Conservation (phyloP, 37 sponge, comb jelly and placozoan species). For the Ianthella basta region DNA sequence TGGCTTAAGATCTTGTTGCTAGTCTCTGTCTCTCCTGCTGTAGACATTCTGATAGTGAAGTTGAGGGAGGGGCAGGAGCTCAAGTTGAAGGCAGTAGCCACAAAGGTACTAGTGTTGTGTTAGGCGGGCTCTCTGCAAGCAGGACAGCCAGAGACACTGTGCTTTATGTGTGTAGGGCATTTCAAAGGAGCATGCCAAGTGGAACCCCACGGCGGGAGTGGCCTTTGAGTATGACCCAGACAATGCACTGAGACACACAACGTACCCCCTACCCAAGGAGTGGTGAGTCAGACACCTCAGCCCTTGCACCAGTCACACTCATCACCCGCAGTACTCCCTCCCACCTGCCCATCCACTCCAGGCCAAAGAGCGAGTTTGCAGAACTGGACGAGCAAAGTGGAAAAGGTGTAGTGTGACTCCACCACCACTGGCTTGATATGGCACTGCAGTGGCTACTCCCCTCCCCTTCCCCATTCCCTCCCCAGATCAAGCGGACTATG, state of each 20-base stretch:
- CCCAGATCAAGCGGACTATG: slow-evolving; percentile 91
- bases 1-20: background rate
- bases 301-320: too few relatives aligned
- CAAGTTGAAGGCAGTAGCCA: slow-evolving; percentile 85
- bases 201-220: slow-evolving; percentile 94
- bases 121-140: background rate
- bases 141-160: too few relatives aligned
- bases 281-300: slow-evolving; percentile 67
- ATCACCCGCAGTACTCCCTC: too few relatives aligned
- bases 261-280: slow-evolving; percentile 96
- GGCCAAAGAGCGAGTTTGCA: slow-evolving; percentile 97
- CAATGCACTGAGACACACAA: slow-evolving; percentile 97
- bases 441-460: background rate
- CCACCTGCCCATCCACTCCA: background rate
- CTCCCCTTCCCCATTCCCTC: background rate
- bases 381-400: slow-evolving; percentile 81
- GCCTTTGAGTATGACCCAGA: slow-evolving; percentile 99
- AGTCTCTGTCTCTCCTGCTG: background rate
- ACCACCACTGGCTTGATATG: background rate
- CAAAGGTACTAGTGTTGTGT: slow-evolving; percentile 48
- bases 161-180: slow-evolving; percentile 73
- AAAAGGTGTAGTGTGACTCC: slow-evolving; percentile 7
- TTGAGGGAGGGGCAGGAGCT: slow-evolving; percentile 94
- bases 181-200: slow-evolving; percentile 99
- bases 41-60: slow-evolving; percentile 95